phyloP scores from a whole-genome alignment of 2,797 vertebrate species.

The Sternarchorhynchus goeldii region DNA sequence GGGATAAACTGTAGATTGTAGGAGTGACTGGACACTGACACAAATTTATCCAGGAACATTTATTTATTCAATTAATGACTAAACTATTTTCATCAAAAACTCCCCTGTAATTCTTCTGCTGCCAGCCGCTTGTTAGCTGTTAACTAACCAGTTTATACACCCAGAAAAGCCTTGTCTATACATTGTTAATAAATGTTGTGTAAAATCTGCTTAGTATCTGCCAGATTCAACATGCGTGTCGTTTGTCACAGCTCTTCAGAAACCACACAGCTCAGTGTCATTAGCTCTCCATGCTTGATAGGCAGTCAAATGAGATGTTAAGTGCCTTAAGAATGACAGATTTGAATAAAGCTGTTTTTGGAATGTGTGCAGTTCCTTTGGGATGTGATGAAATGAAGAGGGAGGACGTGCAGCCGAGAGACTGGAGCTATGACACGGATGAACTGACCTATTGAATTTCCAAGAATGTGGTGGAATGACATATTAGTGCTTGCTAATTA shows the following conservation, averaged over 20 bases:
- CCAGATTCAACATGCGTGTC: not conserved
- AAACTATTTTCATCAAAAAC: no score
- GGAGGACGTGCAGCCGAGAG: constrained; percentile 54
- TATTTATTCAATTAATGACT: no score
- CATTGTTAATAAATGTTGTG: constrained; percentile 14
- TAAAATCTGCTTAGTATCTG: constrained; percentile 14
- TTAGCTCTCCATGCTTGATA: constrained; percentile 49
- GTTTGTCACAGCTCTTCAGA: constrained; percentile 32
- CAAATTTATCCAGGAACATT: no score
- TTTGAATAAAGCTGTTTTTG: constrained; percentile 63
- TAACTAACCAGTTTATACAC: constrained; percentile 21
- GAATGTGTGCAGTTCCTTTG: constrained; percentile 51
- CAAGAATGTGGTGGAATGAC: constrained; percentile 57
- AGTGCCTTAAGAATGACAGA: constrained; percentile 56
- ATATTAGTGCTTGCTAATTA: constrained; percentile 64
- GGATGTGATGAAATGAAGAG: constrained; percentile 35
- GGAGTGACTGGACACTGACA: no score
- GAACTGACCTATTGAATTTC: constrained; percentile 56
- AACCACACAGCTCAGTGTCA: constrained; percentile 26
- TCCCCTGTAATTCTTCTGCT: not conserved
- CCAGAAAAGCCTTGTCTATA: constrained; percentile 19
- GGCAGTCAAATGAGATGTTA: constrained; percentile 56
- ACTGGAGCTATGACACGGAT: constrained; percentile 61
- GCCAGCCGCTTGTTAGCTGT: not conserved
- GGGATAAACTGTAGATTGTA: no score